Conservation (phyloP, 1,140 invertebrate genomes). For the Monomorium pharaonis region DNA sequence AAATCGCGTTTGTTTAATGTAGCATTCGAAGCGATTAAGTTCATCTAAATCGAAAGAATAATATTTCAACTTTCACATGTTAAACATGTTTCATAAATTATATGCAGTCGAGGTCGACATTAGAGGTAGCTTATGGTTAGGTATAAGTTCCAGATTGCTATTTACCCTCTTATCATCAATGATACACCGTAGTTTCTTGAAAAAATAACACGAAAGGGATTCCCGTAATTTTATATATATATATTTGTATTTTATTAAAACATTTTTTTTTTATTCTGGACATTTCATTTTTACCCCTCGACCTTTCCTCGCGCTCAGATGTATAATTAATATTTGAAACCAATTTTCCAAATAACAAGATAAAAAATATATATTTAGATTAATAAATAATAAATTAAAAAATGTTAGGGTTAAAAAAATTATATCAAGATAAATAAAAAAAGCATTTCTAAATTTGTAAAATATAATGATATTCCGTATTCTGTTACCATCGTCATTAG, state of each 20-base stretch:
- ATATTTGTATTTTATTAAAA: constrained; percentile 43
- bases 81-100: background rate
- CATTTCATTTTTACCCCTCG: background rate
- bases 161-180: background rate
- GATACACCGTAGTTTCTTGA: background rate
- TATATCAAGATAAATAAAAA: background rate
- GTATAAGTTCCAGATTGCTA: background rate
- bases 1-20: constrained; percentile 22
- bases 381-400: background rate
- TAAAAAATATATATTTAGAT: background rate
- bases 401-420: background rate
- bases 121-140: background rate
- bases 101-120: background rate
- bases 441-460: too few species aligned
- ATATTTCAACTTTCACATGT: background rate
- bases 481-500: background rate
- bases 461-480: background rate
- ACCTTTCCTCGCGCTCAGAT: background rate
- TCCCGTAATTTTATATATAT: background rate
- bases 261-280: background rate
- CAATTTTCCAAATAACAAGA: background rate
- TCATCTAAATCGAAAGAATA: background rate
- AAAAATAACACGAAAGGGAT: background rate
- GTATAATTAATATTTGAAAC: background rate
- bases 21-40: background rate